Base-by-base conservation (phyloP, 2,113 vertebrate species). In the Merops nubicus region DNA sequence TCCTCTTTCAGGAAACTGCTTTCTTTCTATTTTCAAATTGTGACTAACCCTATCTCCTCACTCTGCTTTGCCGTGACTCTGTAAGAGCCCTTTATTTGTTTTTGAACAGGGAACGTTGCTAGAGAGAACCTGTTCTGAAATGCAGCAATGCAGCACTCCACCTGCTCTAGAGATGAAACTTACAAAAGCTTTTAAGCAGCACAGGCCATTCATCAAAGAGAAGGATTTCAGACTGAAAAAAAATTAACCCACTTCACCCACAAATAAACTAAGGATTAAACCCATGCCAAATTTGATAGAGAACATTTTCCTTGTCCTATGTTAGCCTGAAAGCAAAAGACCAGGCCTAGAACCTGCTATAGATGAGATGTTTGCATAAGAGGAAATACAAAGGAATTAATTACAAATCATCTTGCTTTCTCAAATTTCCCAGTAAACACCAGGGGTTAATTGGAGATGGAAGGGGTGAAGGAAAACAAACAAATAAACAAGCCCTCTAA, bases 71-170 rank as follows among this genome's bases (percentile, higher is more conserved):
- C 70, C 80, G 62, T 70, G 57, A 65, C 40, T 68, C 43, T 64
- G 43, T 45, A 74, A 86, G 25, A 92, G 38, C 38, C 42, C 33
- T 88, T 82, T 33, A 36, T 57, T 84, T 74, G 25, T 48, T 53
- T 84, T 47, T 82, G 85, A 93, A 85, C n/a, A 82, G 34, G 57
- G 31, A 85, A 62, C 20, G 20, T n/a, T 57, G 38, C 40, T 28
- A 63, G 56, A 88, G 60, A 54, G 81, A 88, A 70, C 40, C n/a
- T 77, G n/a, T 69, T 89, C 92, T 88, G 74, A 89, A 87, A 87
- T 28, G 36, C 36, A 87, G 68, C 57, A 92, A 12, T 62, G 34
- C 31, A 92, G 65, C 62, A 63, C 33, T 92, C 77, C 40, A 63
- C 45, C 74, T 50, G 47, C 34, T 72, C 65, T 75, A 47, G 34